Base-by-base conservation (phyloP, 2,797 vertebrate genomes). In the Eremophila alpestris region DNA sequence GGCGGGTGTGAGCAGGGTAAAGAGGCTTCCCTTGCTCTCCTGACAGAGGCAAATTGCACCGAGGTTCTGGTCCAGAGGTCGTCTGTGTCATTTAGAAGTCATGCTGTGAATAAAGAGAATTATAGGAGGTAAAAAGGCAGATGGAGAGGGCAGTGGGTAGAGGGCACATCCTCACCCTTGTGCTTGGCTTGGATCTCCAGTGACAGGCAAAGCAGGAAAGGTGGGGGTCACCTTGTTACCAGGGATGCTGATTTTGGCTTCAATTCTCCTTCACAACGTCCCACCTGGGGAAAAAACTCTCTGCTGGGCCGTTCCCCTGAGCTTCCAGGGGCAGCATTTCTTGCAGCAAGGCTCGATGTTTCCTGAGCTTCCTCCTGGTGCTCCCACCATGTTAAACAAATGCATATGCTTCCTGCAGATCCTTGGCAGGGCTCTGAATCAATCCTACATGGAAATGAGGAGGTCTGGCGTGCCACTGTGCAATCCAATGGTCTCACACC, bases 401-500 rank as follows among this genome's bases (percentile, higher is more conserved):
- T 88, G 96, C 95, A 96, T 95, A 96, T 94, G 96, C 87, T 96
- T 96, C 95, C 94, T 93, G 83, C 95, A 86, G 95, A 55, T 94
- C 94, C 90, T 91, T 95, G 95, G 96, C 96, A 95, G 79, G 4
- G 79, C 83, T 90, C 49, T 11, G 76, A 68, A 65, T 69, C 49
- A 78, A 92, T 96, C 65, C 96, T 93, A 55, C 41, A 5, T 34
- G 90, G 93, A 91, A 95, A 94, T 90, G 93, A 96, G 91, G 91
- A 96, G 95, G 93, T 95, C 96, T 96, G 95, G 95, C 91, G 55
- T 95, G 94, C 73, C 94, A 94, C 94, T 87, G 93, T 94, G 95
- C 94, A 93, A 95, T 96, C 95, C 96, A 95, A 96, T 95, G 96
- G 95, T 96, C 95, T 96, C 91, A 94, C 95, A 96, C 96, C 95